Percentiles rank a stretch among this genome's conserved stretches.
phyloP scores from a whole-genome alignment of 1,140 invertebrate species.

The Bathynomus jamesi region DNA sequence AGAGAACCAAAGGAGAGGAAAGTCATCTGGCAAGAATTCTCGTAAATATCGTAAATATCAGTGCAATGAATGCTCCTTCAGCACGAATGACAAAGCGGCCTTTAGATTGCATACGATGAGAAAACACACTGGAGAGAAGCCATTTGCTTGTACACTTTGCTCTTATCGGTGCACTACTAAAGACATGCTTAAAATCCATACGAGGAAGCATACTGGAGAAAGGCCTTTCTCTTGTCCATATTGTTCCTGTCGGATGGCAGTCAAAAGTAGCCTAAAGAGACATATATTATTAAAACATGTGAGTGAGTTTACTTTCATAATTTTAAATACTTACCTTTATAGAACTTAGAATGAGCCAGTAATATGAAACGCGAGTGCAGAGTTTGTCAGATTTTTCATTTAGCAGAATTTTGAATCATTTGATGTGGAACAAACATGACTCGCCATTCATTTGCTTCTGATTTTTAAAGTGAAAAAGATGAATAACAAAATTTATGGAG shows the following conservation, averaged over 20 bases:
- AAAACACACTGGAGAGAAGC: slow-evolving; percentile 1
- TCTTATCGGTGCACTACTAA: slow-evolving; percentile 2
- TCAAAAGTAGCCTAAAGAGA: slow-evolving; percentile 9
- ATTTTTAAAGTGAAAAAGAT: too few relatives aligned
- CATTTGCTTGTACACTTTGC: slow-evolving; percentile 9
- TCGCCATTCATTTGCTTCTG: too few relatives aligned
- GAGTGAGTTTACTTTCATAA: neutral
- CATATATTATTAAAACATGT: slow-evolving; percentile 1
- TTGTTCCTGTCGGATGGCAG: slow-evolving; percentile 7
- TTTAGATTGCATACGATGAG: neutral
- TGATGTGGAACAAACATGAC: too few relatives aligned
- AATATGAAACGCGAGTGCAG: too few relatives aligned
- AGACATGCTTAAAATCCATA: slow-evolving; percentile 11
- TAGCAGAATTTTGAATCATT: too few relatives aligned
- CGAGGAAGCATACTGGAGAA: slow-evolving; percentile 8
- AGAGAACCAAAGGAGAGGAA: neutral
- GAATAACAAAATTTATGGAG: too few relatives aligned
- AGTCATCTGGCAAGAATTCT: neutral
- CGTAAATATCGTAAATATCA: neutral
- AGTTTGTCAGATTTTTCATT: too few relatives aligned
- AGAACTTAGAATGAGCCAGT: too few relatives aligned
- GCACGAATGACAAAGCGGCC: neutral
- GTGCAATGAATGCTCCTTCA: neutral
- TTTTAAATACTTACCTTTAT: too few relatives aligned
- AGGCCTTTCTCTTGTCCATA: slow-evolving; percentile 13